These are phyloP conservation scores for Apocheima hispidaria DNA, from an alignment of 2,888 invertebrate species.

Conservation along the genomic window DNA sequence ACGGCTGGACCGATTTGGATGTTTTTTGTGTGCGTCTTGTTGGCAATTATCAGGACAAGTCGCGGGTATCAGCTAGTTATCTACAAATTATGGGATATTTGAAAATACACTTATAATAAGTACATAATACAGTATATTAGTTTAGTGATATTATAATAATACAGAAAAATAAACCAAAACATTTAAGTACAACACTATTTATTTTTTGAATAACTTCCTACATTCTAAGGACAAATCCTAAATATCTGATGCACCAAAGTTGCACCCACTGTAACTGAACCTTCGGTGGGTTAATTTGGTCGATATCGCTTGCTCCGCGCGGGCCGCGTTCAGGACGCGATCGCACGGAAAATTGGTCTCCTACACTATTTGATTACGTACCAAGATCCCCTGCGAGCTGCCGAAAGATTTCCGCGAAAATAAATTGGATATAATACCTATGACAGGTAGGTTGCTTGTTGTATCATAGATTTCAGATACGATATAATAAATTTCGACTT, in stretches of 20 bases:
- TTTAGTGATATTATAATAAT: too few relatives aligned
- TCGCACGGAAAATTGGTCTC: constrained; percentile 82
- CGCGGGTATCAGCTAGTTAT: too few relatives aligned
- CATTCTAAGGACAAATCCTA: too few relatives aligned
- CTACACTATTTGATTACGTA: constrained; percentile 77
- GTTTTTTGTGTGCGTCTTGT: too few relatives aligned
- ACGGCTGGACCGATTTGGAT: too few relatives aligned
- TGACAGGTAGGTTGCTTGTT: constrained; percentile 28
- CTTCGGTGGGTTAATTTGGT: constrained; percentile 75
- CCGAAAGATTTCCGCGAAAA: constrained; percentile 55
- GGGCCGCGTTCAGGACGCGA: constrained; percentile 59
- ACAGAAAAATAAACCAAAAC: too few relatives aligned
- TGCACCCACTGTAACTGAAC: constrained; percentile 60
- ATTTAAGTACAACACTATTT: too few relatives aligned
- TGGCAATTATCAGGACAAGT: too few relatives aligned
- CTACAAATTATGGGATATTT: too few relatives aligned
- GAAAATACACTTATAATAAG: too few relatives aligned
- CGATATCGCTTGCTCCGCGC: constrained; percentile 67
- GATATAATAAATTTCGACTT: neutral
- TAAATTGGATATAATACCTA: constrained; percentile 72
- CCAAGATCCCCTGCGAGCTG: constrained; percentile 72
- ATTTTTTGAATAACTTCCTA: too few relatives aligned
- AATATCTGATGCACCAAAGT: constrained; percentile 26
- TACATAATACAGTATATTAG: too few relatives aligned
- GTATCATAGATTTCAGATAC: neutral